Evolutionary conservation across 2,888 invertebrate genomes (phyloP), one percentile per base, ranked within the genome.

Genomic region (Lingula anatina): DNA sequence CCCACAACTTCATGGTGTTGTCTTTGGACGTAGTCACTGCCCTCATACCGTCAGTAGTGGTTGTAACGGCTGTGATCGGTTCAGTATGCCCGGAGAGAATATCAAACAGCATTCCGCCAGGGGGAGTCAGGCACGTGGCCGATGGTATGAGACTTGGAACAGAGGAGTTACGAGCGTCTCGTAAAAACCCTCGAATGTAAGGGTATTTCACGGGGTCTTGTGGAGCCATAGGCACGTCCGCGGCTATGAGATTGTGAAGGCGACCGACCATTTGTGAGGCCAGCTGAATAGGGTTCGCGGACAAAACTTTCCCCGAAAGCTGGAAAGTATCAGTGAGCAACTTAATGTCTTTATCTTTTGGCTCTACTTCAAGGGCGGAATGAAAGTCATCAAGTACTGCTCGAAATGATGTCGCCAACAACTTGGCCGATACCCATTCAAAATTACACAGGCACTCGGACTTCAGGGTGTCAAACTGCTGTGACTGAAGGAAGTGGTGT

Each of bases 211-310:
- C 63, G 1, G 70, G 71, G 50, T 75, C 74, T 0, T 62, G 64
- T 1, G 70, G 64, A 0, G 73, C 56, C 12, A 60, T 58, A 5
- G 72, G 71, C 3, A 65, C 48, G 44, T 71, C 72, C 39, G 61
- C 55, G 26, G 65, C 60, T 43, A 78, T 66, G 43, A 76, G 65
- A 21, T 66, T 62, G 26, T 72, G 65, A 18, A 80, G 63, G 38
- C 79, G 69, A 5, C 78, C 78, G 40, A 77, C 82, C 55, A 86
- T 77, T 55, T 90, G 84, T 2, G 89, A 85, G 64, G 86, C 88
- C 65, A 91, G 85, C 75, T 92, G 91, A 65, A 85, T 81, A 28
- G 89, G 88, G 72, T 91, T 90, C 62, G 88, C 87, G 65, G 85
- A 85, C 47, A 92, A 78, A 18, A 88, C 86, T 64, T 83, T 83